Percentiles rank a stretch among this genome's conserved stretches.
These are phyloP conservation scores for Caenorhabditis sulstoni DNA, from an alignment of 2,888 invertebrate genomes.

Conservation along the genomic window DNA sequence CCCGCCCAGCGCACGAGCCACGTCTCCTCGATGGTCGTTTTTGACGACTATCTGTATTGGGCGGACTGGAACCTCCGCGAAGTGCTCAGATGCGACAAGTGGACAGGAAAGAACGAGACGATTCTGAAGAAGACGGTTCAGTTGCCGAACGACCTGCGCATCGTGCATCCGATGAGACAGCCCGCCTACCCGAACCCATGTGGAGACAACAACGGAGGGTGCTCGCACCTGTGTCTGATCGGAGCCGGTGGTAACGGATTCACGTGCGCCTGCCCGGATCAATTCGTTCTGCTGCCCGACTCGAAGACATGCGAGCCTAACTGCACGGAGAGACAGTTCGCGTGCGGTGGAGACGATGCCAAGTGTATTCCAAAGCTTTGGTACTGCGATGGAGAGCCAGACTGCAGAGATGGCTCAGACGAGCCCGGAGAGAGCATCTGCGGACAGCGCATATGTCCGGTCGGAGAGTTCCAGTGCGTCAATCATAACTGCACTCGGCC, in stretches of 20 bases:
- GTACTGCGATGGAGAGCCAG: constrained; percentile 84
- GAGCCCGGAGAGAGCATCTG: constrained; percentile 83
- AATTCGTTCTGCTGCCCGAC: constrained; percentile 86
- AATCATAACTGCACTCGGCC: constrained; percentile 94
- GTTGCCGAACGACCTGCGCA: constrained; percentile 79
- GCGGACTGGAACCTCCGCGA: constrained; percentile 96
- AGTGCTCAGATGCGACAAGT: constrained; percentile 93
- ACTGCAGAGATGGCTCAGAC: constrained; percentile 97
- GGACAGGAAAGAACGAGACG: constrained; percentile 84
- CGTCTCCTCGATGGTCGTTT: constrained; percentile 93
- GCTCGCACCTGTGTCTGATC: constrained; percentile 94
- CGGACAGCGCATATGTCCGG: constrained; percentile 77
- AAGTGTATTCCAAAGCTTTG: constrained; percentile 89
- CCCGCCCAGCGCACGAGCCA: constrained; percentile 83
- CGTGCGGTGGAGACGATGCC: constrained; percentile 85
- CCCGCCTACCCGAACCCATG: constrained; percentile 93
- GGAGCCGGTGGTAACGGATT: constrained; percentile 84
- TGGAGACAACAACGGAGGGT: constrained; percentile 92
- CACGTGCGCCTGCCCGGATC: constrained; percentile 93
- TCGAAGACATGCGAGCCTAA: constrained; percentile 83
- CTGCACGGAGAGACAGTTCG: constrained; percentile 92
- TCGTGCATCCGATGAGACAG: constrained; percentile 83
- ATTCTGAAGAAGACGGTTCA: constrained; percentile 78
- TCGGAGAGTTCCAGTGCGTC: constrained; percentile 94
- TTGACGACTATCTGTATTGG: constrained; percentile 94